These are phyloP conservation scores for Seira sanloemensis DNA, from an alignment of 2,888 invertebrate genomes.

Conservation along the genomic window DNA sequence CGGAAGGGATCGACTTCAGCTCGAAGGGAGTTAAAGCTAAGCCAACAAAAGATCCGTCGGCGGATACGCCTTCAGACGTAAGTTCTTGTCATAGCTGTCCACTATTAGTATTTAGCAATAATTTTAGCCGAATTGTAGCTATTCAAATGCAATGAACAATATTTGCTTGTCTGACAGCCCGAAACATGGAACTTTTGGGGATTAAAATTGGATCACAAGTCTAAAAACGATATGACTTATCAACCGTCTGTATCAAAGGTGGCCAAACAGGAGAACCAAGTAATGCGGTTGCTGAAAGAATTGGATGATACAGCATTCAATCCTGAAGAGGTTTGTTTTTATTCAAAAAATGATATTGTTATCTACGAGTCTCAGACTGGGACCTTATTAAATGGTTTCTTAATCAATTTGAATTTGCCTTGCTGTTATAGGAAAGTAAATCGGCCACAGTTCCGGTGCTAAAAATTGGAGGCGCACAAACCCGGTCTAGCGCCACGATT, in stretches of 20 bases:
- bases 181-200: conserved; percentile 68
- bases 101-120: conserved; percentile 72
- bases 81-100: too few species aligned
- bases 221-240: conserved; percentile 71
- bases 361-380: too few species aligned
- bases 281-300: conserved; percentile 64
- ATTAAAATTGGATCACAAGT: conserved; percentile 67
- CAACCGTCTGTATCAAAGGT: conserved; percentile 67
- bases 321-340: conserved; percentile 2
- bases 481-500: conserved; percentile 77
- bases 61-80: too few species aligned
- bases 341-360: too few species aligned
- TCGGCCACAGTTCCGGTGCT: conserved; percentile 81
- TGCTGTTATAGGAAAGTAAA: conserved; percentile 29
- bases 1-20: conserved; percentile 75
- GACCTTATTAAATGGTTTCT: too few species aligned
- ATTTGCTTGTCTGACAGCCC: background rate
- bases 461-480: conserved; percentile 80
- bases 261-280: conserved; percentile 63
- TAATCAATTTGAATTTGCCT: too few species aligned
- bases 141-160: background rate
- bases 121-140: conserved; percentile 64
- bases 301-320: conserved; percentile 56
- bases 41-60: too few species aligned
- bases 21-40: too few species aligned